phyloP scores from a whole-genome alignment of 2,888 invertebrate species.

The Tenthredo scrophulariae region DNA sequence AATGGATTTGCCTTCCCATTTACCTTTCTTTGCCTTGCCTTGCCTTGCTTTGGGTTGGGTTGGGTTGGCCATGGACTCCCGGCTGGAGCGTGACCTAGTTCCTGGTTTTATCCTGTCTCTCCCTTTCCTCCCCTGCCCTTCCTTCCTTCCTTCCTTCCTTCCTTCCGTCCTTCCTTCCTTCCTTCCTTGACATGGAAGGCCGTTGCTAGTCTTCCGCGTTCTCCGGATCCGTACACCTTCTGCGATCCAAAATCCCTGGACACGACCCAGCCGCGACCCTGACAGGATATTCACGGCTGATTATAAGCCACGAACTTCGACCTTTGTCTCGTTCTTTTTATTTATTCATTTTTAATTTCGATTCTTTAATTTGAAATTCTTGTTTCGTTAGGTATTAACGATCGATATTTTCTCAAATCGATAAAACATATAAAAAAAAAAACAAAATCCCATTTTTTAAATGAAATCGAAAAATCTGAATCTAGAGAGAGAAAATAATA shows the following conservation, averaged over 20 bases:
- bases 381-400: not conserved
- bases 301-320: not conserved
- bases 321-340: not conserved
- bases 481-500: not conserved
- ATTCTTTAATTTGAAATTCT: not conserved
- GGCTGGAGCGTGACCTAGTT: conserved; percentile 45
- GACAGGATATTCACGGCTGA: conserved; percentile 19
- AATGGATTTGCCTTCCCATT: not conserved
- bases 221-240: not conserved
- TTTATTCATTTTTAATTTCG: not conserved
- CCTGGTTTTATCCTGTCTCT: conserved; percentile 58
- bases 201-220: not conserved
- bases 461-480: not conserved
- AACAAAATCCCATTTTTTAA: not conserved
- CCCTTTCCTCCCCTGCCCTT: not conserved
- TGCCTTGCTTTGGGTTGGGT: not conserved
- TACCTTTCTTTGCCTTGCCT: not conserved
- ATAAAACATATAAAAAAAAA: not conserved
- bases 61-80: not conserved
- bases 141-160: conserved; percentile 36
- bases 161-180: conserved; percentile 56
- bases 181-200: conserved; percentile 62
- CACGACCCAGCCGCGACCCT: conserved; percentile 1
- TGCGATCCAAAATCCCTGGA: not conserved
- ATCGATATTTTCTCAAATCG: not conserved